Percentiles rank a stretch among this genome's conserved stretches.
Evolutionary conservation across 2,797 vertebrate species (phyloP).

Genomic region (Semaprochilodus insignis): DNA sequence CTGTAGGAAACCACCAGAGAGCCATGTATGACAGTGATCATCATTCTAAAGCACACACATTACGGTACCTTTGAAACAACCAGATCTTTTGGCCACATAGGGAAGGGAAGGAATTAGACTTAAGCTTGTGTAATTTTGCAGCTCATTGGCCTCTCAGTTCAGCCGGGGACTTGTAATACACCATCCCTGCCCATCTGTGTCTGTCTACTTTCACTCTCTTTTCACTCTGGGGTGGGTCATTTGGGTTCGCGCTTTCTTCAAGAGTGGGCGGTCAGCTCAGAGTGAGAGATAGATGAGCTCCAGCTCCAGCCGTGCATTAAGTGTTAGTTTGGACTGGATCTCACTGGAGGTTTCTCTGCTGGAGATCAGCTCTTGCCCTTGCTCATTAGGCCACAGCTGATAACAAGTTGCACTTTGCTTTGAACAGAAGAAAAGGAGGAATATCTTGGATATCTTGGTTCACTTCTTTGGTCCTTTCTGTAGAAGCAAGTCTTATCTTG

Average conservation of each 20-base stretch:
- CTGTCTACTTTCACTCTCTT: not conserved
- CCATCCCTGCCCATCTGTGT: conserved; percentile 44
- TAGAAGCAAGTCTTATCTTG: not conserved
- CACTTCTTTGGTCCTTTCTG: not conserved
- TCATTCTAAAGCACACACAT: conserved; percentile 5
- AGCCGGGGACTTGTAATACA: conserved; percentile 44
- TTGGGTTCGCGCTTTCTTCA: conserved; percentile 22
- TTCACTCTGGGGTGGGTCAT: conserved; percentile 32
- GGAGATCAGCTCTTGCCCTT: not conserved
- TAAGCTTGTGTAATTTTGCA: conserved; percentile 25
- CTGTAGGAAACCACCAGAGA: not conserved
- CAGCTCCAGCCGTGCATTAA: conserved; percentile 38
- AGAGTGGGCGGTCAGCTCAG: conserved; percentile 17
- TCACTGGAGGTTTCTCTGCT: conserved; percentile 15
- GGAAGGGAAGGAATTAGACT: conserved; percentile 12
- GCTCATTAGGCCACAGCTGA: conserved; percentile 15
- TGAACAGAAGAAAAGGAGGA: not conserved
- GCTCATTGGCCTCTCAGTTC: conserved; percentile 16
- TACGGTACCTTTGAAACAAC: not conserved
- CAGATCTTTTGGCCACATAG: not conserved
- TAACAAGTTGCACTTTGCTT: not conserved
- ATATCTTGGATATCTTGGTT: not conserved
- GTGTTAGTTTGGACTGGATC: conserved; percentile 36
- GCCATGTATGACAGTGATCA: not conserved
- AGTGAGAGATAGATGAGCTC: conserved; percentile 26